Evolutionary conservation across 2,888 invertebrate species (phyloP).

Genomic region (Drosophila multiciliata): DNA sequence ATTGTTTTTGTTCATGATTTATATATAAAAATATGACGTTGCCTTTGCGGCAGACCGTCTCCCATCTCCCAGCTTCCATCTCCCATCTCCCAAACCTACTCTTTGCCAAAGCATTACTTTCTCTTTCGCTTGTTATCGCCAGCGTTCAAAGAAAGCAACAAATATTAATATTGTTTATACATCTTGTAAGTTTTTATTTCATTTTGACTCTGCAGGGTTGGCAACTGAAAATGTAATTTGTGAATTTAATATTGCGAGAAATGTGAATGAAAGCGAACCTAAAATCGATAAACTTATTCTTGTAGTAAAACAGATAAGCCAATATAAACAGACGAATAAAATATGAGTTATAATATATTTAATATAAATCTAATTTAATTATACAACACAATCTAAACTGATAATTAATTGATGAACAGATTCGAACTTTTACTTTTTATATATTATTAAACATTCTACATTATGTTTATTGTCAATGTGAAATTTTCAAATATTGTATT

Average conservation of each 20-base stretch:
- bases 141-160: slow-evolving; percentile 60
- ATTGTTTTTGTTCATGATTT: slow-evolving; percentile 80
- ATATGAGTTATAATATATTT: background rate
- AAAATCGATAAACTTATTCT: background rate
- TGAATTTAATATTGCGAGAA: slow-evolving; percentile 58
- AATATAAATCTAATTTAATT: background rate
- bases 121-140: slow-evolving; percentile 54
- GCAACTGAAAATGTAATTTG: background rate
- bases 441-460: background rate
- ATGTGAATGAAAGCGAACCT: slow-evolving; percentile 15
- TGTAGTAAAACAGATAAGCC: background rate
- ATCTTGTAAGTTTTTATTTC: slow-evolving; percentile 61
- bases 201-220: slow-evolving; percentile 34
- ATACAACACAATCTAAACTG: background rate
- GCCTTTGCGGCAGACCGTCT: slow-evolving; percentile 39
- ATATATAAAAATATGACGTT: slow-evolving; percentile 67
- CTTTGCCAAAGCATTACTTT: slow-evolving; percentile 24
- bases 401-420: background rate
- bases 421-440: background rate
- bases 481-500: background rate
- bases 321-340: background rate
- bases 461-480: background rate
- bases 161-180: slow-evolving; percentile 73
- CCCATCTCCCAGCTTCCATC: slow-evolving; percentile 3
- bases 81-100: background rate